Conservation (phyloP, 2,113 vertebrate genomes). For the Dissostichus mawsoni region DNA sequence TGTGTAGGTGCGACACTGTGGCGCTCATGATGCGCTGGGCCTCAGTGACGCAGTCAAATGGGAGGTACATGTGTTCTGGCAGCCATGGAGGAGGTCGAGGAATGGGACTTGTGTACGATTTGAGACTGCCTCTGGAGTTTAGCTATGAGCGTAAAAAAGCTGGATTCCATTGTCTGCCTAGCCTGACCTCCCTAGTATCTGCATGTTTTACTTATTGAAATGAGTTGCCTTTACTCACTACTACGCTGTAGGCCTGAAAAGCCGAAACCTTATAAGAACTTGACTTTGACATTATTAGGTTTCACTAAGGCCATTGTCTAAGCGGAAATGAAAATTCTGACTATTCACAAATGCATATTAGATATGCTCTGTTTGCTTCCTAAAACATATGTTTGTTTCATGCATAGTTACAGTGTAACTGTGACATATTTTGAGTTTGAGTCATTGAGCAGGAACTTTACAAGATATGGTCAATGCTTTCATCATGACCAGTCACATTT, state of each 20-base stretch:
- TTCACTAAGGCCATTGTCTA: slow-evolving; percentile 7
- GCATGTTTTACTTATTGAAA: slow-evolving; percentile 22
- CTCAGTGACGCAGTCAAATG: slow-evolving; percentile 51
- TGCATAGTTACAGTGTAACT: slow-evolving; percentile 23
- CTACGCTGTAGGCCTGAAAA: slow-evolving; percentile 12
- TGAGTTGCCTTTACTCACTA: slow-evolving; percentile 17
- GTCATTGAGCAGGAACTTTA: slow-evolving; percentile 66
- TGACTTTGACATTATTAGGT: slow-evolving; percentile 34
- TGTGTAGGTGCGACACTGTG: slow-evolving; percentile 32
- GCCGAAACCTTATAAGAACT: neutral
- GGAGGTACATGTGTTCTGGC: slow-evolving; percentile 60
- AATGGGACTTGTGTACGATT: neutral
- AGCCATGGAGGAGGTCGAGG: slow-evolving; percentile 28
- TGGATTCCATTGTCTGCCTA: slow-evolving; percentile 32
- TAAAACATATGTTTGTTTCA: slow-evolving; percentile 34
- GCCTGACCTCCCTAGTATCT: slow-evolving; percentile 12
- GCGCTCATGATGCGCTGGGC: slow-evolving; percentile 9
- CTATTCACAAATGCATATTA: slow-evolving; percentile 28
- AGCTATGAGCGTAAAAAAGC: slow-evolving; percentile 14
- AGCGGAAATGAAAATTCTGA: slow-evolving; percentile 8
- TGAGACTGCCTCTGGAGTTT: neutral
- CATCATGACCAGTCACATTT: slow-evolving; percentile 73
- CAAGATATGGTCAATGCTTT: slow-evolving; percentile 68
- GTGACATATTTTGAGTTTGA: slow-evolving; percentile 52
- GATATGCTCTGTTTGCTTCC: neutral